Evolutionary conservation across 1,140 invertebrate species (phyloP).

Genomic region (Drosophila pandora): DNA sequence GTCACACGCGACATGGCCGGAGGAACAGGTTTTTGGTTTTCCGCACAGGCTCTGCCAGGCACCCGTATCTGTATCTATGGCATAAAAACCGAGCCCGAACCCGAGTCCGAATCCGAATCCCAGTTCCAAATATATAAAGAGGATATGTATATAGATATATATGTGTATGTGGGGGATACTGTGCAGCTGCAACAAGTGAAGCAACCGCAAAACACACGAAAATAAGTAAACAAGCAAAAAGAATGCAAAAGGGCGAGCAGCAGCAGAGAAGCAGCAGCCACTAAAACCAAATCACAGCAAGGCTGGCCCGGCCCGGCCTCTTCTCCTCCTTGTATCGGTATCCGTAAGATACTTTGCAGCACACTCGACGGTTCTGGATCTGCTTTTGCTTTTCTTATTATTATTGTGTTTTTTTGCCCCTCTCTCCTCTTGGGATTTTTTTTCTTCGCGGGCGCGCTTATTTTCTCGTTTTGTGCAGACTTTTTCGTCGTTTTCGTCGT

Average conservation of each 20-base stretch:
- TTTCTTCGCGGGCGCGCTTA: conserved; percentile 52
- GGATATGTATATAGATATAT: neutral
- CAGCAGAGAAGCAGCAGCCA: conserved; percentile 45
- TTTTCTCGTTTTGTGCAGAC: conserved; percentile 72
- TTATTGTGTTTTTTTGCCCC: conserved; percentile 43
- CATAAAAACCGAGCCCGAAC: conserved; percentile 51
- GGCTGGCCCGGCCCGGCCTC: conserved; percentile 15
- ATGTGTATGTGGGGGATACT: conserved; percentile 15
- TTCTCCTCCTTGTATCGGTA: conserved; percentile 23
- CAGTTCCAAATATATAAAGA: conserved; percentile 29
- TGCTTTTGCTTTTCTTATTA: conserved; percentile 44
- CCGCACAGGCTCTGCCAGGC: conserved; percentile 54
- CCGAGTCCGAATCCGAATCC: conserved; percentile 32
- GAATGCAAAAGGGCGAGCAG: conserved; percentile 65
- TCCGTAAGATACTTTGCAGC: conserved; percentile 56
- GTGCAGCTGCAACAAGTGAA: conserved; percentile 76
- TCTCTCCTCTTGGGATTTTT: conserved; percentile 41
- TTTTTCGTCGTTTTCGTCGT: conserved; percentile 45
- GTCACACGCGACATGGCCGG: conserved; percentile 15
- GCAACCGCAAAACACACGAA: conserved; percentile 59
- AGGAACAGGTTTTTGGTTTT: conserved; percentile 71
- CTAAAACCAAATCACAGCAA: conserved; percentile 56
- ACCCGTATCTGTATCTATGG: conserved; percentile 56
- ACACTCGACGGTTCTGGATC: conserved; percentile 44
- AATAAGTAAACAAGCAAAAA: conserved; percentile 72